A percentile compares a stretch with the other conserved stretches of the same genome.
Evolutionary conservation across 2,797 vertebrate species (phyloP).

Genomic region (Rhinichthys osculus): DNA sequence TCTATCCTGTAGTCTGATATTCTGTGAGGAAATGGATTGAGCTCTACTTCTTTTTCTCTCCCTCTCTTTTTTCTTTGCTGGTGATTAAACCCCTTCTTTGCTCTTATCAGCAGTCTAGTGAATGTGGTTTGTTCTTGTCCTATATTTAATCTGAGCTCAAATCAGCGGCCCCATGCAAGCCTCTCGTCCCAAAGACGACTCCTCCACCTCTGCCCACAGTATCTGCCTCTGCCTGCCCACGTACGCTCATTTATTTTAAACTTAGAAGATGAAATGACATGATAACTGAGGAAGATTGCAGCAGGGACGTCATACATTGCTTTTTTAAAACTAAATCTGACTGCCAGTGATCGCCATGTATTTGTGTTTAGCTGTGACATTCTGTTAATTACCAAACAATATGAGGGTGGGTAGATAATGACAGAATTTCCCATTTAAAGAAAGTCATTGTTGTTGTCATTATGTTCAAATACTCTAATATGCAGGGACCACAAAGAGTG

Average conservation of each 20-base stretch:
- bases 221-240: neutral
- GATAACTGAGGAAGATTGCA: neutral
- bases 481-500: no score
- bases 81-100: conserved; percentile 51
- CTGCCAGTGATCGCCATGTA: neutral
- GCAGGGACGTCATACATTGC: neutral
- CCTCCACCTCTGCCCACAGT: neutral
- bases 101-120: conserved; percentile 61
- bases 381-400: neutral
- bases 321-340: neutral
- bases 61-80: conserved; percentile 51
- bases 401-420: neutral
- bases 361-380: neutral
- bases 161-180: conserved; percentile 53
- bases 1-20: conserved; percentile 73
- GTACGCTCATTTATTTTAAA: neutral
- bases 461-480: neutral
- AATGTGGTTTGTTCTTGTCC: conserved; percentile 58
- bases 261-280: neutral
- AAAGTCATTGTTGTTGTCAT: neutral
- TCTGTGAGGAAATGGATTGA: conserved; percentile 75
- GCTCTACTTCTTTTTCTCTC: conserved; percentile 61
- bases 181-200: conserved; percentile 8
- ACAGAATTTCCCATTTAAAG: neutral
- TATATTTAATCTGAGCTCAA: conserved; percentile 62